Evolutionary conservation across 92 coral and sea anemone genomes (phyloP).

Genomic region (Pocillopora meandrina): DNA sequence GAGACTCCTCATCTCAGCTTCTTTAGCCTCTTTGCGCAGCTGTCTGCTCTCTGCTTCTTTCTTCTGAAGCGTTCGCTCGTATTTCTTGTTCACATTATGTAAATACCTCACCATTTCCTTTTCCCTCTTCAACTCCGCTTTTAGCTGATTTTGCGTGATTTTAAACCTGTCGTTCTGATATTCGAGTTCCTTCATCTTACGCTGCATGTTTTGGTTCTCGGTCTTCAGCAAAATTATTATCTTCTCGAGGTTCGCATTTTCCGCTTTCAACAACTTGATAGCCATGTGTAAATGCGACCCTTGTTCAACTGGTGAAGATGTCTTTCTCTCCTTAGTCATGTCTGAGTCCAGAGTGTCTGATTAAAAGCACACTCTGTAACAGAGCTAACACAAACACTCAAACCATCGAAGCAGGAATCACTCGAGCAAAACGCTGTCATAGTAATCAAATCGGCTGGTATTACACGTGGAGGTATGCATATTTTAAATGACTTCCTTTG

Average conservation of each 20-base stretch:
- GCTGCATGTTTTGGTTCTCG: conserved; percentile 82
- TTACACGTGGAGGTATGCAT: conserved; percentile 57
- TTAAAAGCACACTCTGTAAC: conserved; percentile 18
- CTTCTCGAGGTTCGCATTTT: conserved; percentile 88
- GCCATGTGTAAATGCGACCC: conserved; percentile 92
- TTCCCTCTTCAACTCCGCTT: conserved; percentile 81
- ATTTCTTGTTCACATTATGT: conserved; percentile 81
- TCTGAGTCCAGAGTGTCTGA: conserved; percentile 18
- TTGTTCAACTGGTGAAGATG: conserved; percentile 76
- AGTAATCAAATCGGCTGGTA: conserved; percentile 51
- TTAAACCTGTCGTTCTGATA: conserved; percentile 88
- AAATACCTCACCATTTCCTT: conserved; percentile 86
- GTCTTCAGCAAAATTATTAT: conserved; percentile 83
- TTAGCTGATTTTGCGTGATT: conserved; percentile 85
- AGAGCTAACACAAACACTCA: conserved; percentile 22
- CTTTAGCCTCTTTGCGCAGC: conserved; percentile 70
- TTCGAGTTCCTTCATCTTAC: conserved; percentile 82
- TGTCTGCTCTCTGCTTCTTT: conserved; percentile 85
- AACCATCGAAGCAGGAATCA: conserved; percentile 14
- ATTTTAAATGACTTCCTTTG: conserved; percentile 42
- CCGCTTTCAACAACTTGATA: conserved; percentile 85
- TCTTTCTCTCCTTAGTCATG: conserved; percentile 71
- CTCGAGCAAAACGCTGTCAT: conserved; percentile 48
- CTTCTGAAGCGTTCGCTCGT: conserved; percentile 88
- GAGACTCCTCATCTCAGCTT: conserved; percentile 40